phyloP scores from a whole-genome alignment of 2,888 invertebrate genomes.

The Trachelus tabidus region DNA sequence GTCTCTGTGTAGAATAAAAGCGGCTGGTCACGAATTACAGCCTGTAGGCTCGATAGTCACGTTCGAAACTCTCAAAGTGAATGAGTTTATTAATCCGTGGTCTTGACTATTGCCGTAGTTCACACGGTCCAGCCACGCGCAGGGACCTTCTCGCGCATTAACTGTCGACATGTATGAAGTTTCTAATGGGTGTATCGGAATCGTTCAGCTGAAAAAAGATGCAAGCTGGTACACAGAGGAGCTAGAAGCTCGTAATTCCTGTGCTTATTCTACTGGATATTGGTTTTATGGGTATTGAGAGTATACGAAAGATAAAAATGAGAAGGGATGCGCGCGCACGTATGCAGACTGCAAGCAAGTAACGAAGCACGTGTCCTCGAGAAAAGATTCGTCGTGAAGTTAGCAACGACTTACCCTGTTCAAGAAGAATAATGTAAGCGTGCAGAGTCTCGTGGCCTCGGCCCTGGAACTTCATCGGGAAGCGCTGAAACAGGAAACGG shows the following conservation, averaged over 20 bases:
- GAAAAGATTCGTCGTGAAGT: neutral
- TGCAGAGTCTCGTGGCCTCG: neutral
- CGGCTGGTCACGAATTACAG: neutral
- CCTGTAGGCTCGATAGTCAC: neutral
- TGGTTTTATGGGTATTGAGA: neutral
- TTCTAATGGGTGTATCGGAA: neutral
- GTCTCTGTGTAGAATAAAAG: neutral
- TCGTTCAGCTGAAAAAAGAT: neutral
- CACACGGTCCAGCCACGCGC: neutral
- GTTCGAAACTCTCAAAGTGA: neutral
- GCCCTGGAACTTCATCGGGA: slow-evolving; percentile 1
- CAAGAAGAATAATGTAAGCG: neutral
- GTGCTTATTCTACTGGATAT: neutral
- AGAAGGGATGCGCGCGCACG: neutral
- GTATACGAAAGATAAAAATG: neutral
- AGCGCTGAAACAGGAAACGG: neutral
- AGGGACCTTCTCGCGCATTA: too few species aligned
- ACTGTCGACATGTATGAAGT: neutral
- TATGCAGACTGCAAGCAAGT: neutral
- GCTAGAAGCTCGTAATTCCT: neutral
- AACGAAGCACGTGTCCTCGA: neutral
- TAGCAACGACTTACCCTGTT: neutral
- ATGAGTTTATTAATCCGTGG: neutral
- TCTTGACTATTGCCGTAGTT: neutral
- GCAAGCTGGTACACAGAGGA: neutral